A percentile compares a stretch with the other conserved stretches of the same genome.
Conservation (phyloP, 1,140 invertebrate genomes). For the Tetramorium alpestre region DNA sequence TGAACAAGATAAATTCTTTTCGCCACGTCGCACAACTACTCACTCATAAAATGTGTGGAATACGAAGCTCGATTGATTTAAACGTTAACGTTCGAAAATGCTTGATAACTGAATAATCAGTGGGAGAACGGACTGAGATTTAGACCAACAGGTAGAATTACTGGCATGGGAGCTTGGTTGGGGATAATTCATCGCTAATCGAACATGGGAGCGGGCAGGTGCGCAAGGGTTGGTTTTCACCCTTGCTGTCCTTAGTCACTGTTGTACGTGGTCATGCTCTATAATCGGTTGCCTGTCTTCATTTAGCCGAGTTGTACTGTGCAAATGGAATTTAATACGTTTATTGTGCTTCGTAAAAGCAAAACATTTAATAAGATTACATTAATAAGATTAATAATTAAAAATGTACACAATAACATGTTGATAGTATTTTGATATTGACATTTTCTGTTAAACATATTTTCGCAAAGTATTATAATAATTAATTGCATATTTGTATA, state of each 20-base stretch:
- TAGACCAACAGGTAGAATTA: slow-evolving; percentile 77
- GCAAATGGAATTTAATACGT: slow-evolving; percentile 57
- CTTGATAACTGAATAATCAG: slow-evolving; percentile 53
- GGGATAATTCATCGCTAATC: slow-evolving; percentile 80
- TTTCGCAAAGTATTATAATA: neutral
- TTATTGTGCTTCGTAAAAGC: slow-evolving; percentile 22
- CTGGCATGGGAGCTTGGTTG: slow-evolving; percentile 62
- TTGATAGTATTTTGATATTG: too few species aligned
- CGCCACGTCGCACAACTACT: neutral
- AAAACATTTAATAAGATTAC: neutral
- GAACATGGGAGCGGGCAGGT: slow-evolving; percentile 79
- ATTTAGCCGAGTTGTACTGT: slow-evolving; percentile 56
- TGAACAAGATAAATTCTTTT: slow-evolving; percentile 28
- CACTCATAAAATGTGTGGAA: neutral
- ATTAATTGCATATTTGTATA: neutral
- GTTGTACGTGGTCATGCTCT: slow-evolving; percentile 70
- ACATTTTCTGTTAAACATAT: neutral
- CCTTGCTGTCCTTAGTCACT: slow-evolving; percentile 69
- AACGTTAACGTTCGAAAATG: slow-evolving; percentile 40
- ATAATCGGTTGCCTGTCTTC: slow-evolving; percentile 72
- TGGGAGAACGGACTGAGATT: slow-evolving; percentile 56
- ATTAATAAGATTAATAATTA: slow-evolving; percentile 7
- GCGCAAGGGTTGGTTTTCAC: slow-evolving; percentile 74
- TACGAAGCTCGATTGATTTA: slow-evolving; percentile 35
- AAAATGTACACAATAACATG: neutral